Evolutionary conservation across 2,113 vertebrate species (phyloP).

Genomic region (Pungitius pungitius): DNA sequence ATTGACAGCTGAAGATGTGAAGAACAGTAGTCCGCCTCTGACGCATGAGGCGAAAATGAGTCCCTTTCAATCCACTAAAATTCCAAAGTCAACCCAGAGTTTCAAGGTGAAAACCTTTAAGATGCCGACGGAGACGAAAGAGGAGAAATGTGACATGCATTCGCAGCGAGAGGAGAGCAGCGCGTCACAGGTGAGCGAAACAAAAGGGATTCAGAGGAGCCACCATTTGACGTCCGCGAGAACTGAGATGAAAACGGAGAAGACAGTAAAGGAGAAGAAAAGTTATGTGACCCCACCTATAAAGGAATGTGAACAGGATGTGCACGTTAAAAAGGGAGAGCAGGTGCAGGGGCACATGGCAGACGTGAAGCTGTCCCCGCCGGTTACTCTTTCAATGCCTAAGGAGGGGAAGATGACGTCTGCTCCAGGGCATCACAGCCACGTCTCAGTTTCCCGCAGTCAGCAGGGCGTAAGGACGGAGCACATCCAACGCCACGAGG

Average conservation of each 20-base stretch:
- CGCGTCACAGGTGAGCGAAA: conserved; percentile 49
- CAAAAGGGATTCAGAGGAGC: conserved; percentile 52
- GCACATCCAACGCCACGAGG: conserved; percentile 61
- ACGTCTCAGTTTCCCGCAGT: conserved; percentile 58
- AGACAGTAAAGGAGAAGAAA: conserved; percentile 55
- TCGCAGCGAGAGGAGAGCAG: conserved; percentile 42
- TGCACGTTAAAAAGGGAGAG: conserved; percentile 59
- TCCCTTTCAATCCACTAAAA: conserved; percentile 71
- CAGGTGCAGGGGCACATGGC: conserved; percentile 56
- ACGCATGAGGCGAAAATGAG: conserved; percentile 69
- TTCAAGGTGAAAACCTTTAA: conserved; percentile 84
- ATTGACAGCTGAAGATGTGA: conserved; percentile 71
- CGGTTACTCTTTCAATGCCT: conserved; percentile 64
- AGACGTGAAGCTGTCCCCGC: conserved; percentile 58
- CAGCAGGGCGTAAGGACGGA: conserved; percentile 71
- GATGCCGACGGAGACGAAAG: conserved; percentile 72
- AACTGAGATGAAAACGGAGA: conserved; percentile 54
- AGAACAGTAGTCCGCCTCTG: conserved; percentile 57
- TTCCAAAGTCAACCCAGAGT: conserved; percentile 78
- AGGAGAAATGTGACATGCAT: conserved; percentile 61
- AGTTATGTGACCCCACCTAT: conserved; percentile 16
- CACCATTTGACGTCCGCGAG: conserved; percentile 47
- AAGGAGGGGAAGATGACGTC: conserved; percentile 62
- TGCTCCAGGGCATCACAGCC: conserved; percentile 51
- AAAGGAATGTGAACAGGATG: conserved; percentile 57